Evolutionary conservation across 2,888 invertebrate genomes (phyloP).

Genomic region (Craniophora ligustri): DNA sequence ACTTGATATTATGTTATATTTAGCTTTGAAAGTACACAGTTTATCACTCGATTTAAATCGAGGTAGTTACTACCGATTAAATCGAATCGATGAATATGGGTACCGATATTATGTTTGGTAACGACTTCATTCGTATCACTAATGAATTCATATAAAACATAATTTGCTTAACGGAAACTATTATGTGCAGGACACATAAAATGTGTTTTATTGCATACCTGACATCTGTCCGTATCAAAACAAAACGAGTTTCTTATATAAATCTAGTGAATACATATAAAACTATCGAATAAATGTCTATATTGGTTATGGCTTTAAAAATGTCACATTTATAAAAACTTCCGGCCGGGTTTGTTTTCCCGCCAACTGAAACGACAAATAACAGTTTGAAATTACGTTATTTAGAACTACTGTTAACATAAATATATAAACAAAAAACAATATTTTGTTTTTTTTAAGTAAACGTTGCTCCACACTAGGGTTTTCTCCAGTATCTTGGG

Average conservation of each 20-base stretch:
- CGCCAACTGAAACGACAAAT: too few species aligned
- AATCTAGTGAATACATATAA: constrained; percentile 8
- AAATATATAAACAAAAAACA: too few species aligned
- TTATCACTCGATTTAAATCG: constrained; percentile 9
- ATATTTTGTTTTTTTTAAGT: too few species aligned
- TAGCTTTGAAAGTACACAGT: constrained; percentile 7
- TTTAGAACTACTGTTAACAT: too few species aligned
- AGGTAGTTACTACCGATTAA: constrained; percentile 13
- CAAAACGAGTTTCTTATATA: constrained; percentile 48
- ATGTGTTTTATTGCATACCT: constrained; percentile 65
- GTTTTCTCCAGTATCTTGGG: too few species aligned
- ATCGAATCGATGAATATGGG: constrained; percentile 21
- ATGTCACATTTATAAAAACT: too few species aligned
- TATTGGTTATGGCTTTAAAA: not conserved
- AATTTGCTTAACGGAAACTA: constrained; percentile 71
- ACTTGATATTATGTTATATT: constrained; percentile 11
- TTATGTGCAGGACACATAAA: constrained; percentile 73
- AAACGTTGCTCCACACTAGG: too few species aligned
- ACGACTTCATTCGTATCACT: constrained; percentile 46
- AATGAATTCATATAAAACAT: constrained; percentile 66
- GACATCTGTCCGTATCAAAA: constrained; percentile 57
- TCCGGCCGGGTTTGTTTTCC: too few species aligned
- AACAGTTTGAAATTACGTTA: too few species aligned
- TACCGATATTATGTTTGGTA: constrained; percentile 32
- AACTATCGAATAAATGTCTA: not conserved